phyloP scores from a whole-genome alignment of 2,888 invertebrate species.

The Acanthosoma haemorrhoidale region DNA sequence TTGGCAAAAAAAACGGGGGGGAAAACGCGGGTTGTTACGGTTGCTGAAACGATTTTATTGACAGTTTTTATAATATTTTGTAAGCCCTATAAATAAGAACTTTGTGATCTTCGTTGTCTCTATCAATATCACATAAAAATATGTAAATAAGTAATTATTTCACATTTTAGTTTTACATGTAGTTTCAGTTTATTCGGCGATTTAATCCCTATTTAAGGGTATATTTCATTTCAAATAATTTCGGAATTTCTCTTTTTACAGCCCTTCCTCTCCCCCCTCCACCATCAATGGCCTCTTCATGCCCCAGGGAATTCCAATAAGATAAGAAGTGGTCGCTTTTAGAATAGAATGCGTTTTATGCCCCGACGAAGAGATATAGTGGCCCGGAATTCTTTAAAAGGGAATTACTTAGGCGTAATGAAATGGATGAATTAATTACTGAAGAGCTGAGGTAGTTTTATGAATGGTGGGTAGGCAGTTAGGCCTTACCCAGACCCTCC shows the following conservation, averaged over 20 bases:
- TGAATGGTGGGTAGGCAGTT: not conserved
- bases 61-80: too few relatives aligned
- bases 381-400: not conserved
- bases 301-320: conserved; percentile 16
- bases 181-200: conserved; percentile 14
- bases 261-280: too few relatives aligned
- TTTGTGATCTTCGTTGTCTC: too few relatives aligned
- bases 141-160: too few relatives aligned
- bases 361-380: conserved; percentile 1
- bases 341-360: conserved; percentile 24
- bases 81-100: too few relatives aligned
- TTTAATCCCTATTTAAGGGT: conserved; percentile 15
- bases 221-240: conserved; percentile 18
- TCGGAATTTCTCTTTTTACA: conserved; percentile 24
- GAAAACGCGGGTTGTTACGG: too few relatives aligned
- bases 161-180: too few relatives aligned
- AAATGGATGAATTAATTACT: conserved; percentile 23
- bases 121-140: too few relatives aligned
- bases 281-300: not conserved
- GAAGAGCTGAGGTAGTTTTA: conserved; percentile 13
- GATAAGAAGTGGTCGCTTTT: conserved; percentile 19
- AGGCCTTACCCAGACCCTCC: too few relatives aligned
- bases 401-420: conserved; percentile 18
- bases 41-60: too few relatives aligned
- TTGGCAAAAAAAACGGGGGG: too few relatives aligned